Evolutionary conservation across 2,113 vertebrate genomes (phyloP), one percentile per base, ranked within the genome.

Genomic region (Donacobius atricapilla): DNA sequence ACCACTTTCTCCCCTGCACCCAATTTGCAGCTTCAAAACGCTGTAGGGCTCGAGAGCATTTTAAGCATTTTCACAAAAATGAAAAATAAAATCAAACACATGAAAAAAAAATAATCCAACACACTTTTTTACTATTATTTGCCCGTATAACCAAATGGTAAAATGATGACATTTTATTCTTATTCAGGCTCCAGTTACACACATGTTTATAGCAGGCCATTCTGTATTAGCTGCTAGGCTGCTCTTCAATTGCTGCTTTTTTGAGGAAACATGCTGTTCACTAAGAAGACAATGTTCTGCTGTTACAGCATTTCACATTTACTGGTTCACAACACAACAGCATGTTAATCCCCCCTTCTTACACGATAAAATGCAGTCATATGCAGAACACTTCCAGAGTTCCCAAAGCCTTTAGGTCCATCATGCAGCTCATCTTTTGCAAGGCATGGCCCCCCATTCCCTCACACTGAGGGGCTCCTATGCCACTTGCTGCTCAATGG

Each of bases 381-480:
- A 58, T 17, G n/a, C 42, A 85, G 77, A 94, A 80, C 25, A 37
- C 15, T 64, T 31, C 24, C 16, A 4, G 73, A 71, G 53, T 22
- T 85, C 45, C 39, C 45, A 90, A 48, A 76, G 58, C 75, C 63
- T 69, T 69, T 51, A 40, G 22, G 57, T 63, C 47, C 61, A 30
- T 51, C 88, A 66, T 25, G 12, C 2, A 0, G 9, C 0, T 1
- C 1, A 3, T 48, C 7, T 66, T 50, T 82, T 58, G 14, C 65
- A 82, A 45, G n/a, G 35, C 1, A 1, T 1, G 0, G 51, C 11
- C 78, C 45, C 47, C 33, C 3, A 3, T 22, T 17, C 12, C 40
- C 30, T 61, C n/a, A 24, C 31, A 17, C 9, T 0, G 18, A 54
- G 3, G 2, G 37, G 40, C 7, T 65, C 50, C 84, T 42, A 19